These are phyloP conservation scores for Crocallis elinguaria DNA, from an alignment of 2,888 invertebrate genomes.

Conservation along the genomic window DNA sequence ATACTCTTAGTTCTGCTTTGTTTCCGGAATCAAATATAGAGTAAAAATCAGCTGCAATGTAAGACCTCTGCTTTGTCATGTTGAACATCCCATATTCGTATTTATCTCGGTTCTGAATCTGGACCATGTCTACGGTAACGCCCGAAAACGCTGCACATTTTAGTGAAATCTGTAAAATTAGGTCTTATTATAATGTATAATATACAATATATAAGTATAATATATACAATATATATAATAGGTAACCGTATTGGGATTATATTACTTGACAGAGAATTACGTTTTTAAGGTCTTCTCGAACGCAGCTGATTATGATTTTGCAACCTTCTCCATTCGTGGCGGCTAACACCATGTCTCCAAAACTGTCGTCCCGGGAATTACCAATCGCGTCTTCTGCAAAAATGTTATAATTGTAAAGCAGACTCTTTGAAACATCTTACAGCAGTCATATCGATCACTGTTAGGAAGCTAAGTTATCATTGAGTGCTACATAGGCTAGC, in stretches of 20 bases:
- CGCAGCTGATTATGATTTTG: constrained; percentile 52
- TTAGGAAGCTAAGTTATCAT: too few relatives aligned
- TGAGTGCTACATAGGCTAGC: not conserved
- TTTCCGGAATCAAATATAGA: constrained; percentile 46
- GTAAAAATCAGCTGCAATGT: constrained; percentile 48
- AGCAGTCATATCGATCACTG: too few relatives aligned
- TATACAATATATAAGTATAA: not conserved
- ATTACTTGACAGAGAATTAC: constrained; percentile 39
- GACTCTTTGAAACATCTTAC: too few relatives aligned
- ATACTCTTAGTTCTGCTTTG: constrained; percentile 45
- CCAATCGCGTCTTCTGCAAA: constrained; percentile 63
- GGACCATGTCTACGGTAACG: constrained; percentile 47
- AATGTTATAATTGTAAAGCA: not conserved
- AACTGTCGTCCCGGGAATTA: constrained; percentile 57
- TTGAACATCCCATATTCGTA: constrained; percentile 48
- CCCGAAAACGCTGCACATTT: constrained; percentile 44
- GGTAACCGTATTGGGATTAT: too few relatives aligned
- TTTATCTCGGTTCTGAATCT: constrained; percentile 46
- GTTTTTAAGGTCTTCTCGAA: constrained; percentile 52
- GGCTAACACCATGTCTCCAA: constrained; percentile 54
- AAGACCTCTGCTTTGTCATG: constrained; percentile 42
- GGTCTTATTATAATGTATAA: not conserved
- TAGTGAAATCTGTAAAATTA: constrained; percentile 44
- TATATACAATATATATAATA: too few relatives aligned
- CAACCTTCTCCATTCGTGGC: constrained; percentile 57